Base-by-base conservation (phyloP, 2,888 invertebrate genomes). In the Oscheius onirici region DNA sequence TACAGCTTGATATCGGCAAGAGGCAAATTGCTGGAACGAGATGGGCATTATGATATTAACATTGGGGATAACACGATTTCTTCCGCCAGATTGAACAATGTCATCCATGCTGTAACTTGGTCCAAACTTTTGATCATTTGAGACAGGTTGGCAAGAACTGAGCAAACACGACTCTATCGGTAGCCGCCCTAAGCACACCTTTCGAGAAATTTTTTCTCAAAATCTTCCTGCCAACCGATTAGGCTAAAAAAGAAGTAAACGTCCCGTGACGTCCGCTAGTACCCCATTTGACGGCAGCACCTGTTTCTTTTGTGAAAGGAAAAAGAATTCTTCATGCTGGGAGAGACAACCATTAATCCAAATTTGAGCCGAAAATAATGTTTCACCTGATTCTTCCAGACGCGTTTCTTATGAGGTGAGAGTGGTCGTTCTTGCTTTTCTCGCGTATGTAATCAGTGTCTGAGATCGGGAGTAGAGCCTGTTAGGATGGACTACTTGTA, bases 401-500 rank as follows among this genome's bases (percentile, higher is more conserved):
- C 58, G 17, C 41, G 58, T 58, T 58, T 58, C 22, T 34, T 8
- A 8, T 34, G 34, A 34, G 20, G 40, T 58, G 58, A 58, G 41
- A 58, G 20, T 22, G 40, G 17, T 52, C 52, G 24, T 28, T 10
- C n/a, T 28, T 28, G 22, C 55, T 1, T n/a, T 55, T 11, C 26
- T 8, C 55, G 20, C 43, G 20, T 44, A 1, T n/a, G 46, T 63
- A 63, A 63, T 63, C 63, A 63, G 22, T 46, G 49, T 46, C 49
- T 22, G n/a, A 63, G 49, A 63, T 63, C 63, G 63, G 46, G 46
- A 63, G n/a, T 63, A 11, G 63, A 46, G 63, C 63, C 28, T 26
- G 63, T 63, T 63, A 24, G 40, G n/a, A n/a, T 63, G 49, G 63
- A 11, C 49, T 28, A 63, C 63, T 63, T 49, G 63, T 63, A 63